Conservation (phyloP, 2,888 invertebrate genomes). For the Cantharis flavilabris region DNA sequence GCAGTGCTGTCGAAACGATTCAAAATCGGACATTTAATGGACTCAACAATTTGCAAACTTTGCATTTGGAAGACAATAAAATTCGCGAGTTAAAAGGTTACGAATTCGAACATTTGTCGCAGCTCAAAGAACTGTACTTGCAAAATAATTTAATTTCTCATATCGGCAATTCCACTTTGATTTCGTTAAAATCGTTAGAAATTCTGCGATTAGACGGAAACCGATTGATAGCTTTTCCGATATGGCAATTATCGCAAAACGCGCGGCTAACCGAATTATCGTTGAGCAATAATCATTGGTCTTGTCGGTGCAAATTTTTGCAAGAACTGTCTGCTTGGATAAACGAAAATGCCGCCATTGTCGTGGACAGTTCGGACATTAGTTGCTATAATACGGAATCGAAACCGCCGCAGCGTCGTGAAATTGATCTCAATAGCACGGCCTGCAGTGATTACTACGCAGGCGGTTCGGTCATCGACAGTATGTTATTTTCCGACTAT, state of each 20-base stretch:
- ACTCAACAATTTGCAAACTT: slow-evolving; percentile 73
- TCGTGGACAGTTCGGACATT: slow-evolving; percentile 77
- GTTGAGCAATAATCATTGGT: slow-evolving; percentile 85
- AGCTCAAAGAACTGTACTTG: slow-evolving; percentile 80
- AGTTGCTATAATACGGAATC: slow-evolving; percentile 81
- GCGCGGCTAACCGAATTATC: slow-evolving; percentile 74
- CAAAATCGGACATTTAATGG: slow-evolving; percentile 92
- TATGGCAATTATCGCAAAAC: slow-evolving; percentile 75
- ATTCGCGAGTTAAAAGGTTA: slow-evolving; percentile 78
- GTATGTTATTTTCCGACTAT: slow-evolving; percentile 81
- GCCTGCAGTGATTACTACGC: slow-evolving; percentile 87
- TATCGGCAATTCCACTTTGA: slow-evolving; percentile 81
- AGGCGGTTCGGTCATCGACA: slow-evolving; percentile 81
- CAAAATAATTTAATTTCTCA: slow-evolving; percentile 82
- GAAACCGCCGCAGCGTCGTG: slow-evolving; percentile 75
- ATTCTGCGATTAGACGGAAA: slow-evolving; percentile 84
- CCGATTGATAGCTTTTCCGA: slow-evolving; percentile 76
- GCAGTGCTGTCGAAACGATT: slow-evolving; percentile 80
- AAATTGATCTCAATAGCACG: slow-evolving; percentile 82
- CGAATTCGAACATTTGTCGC: slow-evolving; percentile 81
- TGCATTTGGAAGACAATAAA: slow-evolving; percentile 86
- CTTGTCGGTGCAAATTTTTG: slow-evolving; percentile 87
- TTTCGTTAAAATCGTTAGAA: slow-evolving; percentile 77
- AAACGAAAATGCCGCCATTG: slow-evolving; percentile 78
- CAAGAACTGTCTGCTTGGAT: slow-evolving; percentile 83